These are phyloP conservation scores for Dichetophora obliterata DNA, from an alignment of 2,888 invertebrate species.

Conservation along the genomic window DNA sequence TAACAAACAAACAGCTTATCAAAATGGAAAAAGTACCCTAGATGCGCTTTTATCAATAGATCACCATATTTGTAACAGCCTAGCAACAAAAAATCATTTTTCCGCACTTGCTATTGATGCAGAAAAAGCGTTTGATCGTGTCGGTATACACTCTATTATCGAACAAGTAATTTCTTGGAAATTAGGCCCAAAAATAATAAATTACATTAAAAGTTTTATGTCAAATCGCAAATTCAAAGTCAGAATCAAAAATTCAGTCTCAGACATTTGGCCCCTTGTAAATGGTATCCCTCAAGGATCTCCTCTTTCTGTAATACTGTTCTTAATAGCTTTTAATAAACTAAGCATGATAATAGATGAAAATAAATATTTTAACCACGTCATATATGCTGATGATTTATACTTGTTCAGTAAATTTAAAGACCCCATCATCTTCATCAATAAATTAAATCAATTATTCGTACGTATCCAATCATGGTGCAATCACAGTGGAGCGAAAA, in stretches of 20 bases:
- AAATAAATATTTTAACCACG: neutral
- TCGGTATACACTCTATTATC: neutral
- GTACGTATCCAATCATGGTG: neutral
- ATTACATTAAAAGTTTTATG: neutral
- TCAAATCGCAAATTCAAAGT: neutral
- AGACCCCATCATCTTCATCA: neutral
- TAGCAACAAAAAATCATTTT: neutral
- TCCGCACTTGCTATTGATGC: neutral
- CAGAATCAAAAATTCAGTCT: no score
- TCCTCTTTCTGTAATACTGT: neutral
- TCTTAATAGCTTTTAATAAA: constrained; percentile 19
- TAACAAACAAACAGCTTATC: neutral
- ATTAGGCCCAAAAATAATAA: neutral
- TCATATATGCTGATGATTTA: constrained; percentile 16
- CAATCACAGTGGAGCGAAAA: neutral
- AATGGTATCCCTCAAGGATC: constrained; percentile 8
- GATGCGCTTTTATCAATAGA: neutral
- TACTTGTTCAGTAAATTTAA: neutral
- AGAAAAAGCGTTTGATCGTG: neutral
- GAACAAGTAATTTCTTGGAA: neutral
- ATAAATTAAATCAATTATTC: neutral
- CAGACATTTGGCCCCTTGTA: constrained; percentile 1
- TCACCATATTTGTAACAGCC: neutral
- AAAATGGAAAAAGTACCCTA: neutral
- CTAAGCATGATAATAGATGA: constrained; percentile 13